Conservation (phyloP, 2,888 invertebrate species). For the Steinernema scapterisci region DNA sequence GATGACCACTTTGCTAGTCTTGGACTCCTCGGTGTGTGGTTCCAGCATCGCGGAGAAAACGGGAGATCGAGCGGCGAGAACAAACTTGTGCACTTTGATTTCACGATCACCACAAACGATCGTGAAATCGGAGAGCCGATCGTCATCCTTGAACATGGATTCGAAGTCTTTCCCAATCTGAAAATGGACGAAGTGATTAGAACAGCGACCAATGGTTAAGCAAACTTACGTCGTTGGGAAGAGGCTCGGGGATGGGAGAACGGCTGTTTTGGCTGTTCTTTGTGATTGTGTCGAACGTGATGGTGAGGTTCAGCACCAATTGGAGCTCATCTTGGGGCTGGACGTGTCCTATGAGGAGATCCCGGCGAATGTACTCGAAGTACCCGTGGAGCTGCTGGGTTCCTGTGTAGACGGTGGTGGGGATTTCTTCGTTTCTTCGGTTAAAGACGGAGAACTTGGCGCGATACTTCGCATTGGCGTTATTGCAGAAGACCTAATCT, state of each 20-base stretch:
- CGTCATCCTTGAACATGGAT: constrained; percentile 46
- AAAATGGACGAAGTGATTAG: no score
- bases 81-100: constrained; percentile 42
- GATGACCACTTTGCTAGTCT: constrained; percentile 46
- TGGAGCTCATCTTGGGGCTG: constrained; percentile 61
- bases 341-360: constrained; percentile 56
- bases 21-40: constrained; percentile 58
- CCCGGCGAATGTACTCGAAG: constrained; percentile 66
- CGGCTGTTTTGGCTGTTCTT: constrained; percentile 49
- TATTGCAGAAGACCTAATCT: constrained; percentile 53
- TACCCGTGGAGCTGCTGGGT: constrained; percentile 63
- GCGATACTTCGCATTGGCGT: constrained; percentile 53
- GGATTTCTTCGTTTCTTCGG: constrained; percentile 61
- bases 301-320: constrained; percentile 58
- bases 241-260: constrained; percentile 42
- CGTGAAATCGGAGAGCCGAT: constrained; percentile 59
- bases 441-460: constrained; percentile 65
- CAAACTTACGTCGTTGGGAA: constrained; percentile 31
- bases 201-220: neutral
- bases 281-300: constrained; percentile 66
- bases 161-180: constrained; percentile 61
- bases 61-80: constrained; percentile 56
- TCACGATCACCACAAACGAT: constrained; percentile 53
- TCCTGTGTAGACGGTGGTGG: constrained; percentile 67
- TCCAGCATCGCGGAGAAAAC: constrained; percentile 63